Evolutionary conservation across 2,888 invertebrate genomes (phyloP), one percentile per base, ranked within the genome.

Genomic region (Noctua fimbriata): DNA sequence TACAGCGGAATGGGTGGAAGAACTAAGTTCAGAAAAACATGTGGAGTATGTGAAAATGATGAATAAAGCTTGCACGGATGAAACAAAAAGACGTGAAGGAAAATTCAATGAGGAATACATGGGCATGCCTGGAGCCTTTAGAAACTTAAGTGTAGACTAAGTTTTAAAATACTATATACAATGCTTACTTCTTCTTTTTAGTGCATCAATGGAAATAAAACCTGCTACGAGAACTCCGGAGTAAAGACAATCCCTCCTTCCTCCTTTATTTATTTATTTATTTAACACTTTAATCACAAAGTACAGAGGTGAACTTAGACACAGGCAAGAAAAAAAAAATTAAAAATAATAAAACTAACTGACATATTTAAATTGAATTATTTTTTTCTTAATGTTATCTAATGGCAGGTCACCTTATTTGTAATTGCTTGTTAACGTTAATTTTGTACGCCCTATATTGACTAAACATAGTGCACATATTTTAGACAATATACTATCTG

Each of bases 111-210:
- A 92, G 14, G 91, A 93, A 28, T 92, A 91, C 28, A 75, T 92
- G 63, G 94, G 94, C 7, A 91, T 92, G 88, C 92, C 94, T 4
- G 94, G 94, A 1, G 91, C 94, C 0, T 94, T 94, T 76, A 91
- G 94, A 81, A 81, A 87, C 55, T 81, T 94, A n/a, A 90, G 73
- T 66, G 90, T 93, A 0, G 93, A 76, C 76, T 74, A 74, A 73
- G 41, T 63, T 32, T 1, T 32, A 9, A 60, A 60, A 32, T 28
- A 60, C 18, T 9, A n/a, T n/a, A n/a, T n/a, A n/a, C 9, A 1
- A 2, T 18, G 16, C 14, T 60, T 28, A 2, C 2, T 60, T 32
- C 16, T 28, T 16, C 16, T 28, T 28, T 60, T 28, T 60, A 7
- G 6, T 60, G 58, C 58, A n/a, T 5, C 58, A n/a, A n/a, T 12